Conservation (phyloP, 2,888 invertebrate species). For the Crepidodera aurea region DNA sequence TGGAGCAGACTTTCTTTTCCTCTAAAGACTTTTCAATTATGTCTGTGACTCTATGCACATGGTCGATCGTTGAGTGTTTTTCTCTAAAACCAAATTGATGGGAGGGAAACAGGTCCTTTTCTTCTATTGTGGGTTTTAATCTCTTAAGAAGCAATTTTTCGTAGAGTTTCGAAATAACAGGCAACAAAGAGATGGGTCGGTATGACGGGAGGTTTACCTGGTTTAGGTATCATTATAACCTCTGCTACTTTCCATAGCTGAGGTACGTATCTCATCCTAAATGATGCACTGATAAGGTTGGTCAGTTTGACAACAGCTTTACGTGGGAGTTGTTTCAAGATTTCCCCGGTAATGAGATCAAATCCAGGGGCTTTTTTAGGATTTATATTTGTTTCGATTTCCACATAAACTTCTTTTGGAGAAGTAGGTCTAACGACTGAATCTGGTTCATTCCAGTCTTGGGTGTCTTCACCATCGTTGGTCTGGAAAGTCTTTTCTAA, state of each 20-base stretch:
- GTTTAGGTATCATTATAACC: constrained; percentile 10
- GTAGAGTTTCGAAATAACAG: background rate
- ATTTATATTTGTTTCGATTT: too few species aligned
- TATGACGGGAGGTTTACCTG: background rate
- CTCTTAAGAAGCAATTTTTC: background rate
- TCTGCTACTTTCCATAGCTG: constrained; percentile 6
- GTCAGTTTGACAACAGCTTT: constrained; percentile 5
- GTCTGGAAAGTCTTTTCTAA: background rate
- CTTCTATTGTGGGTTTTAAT: background rate
- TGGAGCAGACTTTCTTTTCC: background rate
- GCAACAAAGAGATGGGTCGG: background rate
- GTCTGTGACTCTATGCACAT: background rate
- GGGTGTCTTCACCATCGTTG: background rate
- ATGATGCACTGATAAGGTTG: background rate
- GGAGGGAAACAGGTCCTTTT: background rate
- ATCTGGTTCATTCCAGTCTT: background rate
- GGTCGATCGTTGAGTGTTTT: background rate
- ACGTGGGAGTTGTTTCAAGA: background rate
- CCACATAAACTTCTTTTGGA: too few species aligned
- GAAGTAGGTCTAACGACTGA: background rate
- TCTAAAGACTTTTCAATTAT: background rate
- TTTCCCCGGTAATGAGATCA: background rate
- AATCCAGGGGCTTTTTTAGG: background rate
- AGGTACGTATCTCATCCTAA: background rate
- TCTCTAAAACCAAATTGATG: background rate